Evolutionary conservation across 2,888 invertebrate species (phyloP).

Genomic region (Tiliacea aurago): DNA sequence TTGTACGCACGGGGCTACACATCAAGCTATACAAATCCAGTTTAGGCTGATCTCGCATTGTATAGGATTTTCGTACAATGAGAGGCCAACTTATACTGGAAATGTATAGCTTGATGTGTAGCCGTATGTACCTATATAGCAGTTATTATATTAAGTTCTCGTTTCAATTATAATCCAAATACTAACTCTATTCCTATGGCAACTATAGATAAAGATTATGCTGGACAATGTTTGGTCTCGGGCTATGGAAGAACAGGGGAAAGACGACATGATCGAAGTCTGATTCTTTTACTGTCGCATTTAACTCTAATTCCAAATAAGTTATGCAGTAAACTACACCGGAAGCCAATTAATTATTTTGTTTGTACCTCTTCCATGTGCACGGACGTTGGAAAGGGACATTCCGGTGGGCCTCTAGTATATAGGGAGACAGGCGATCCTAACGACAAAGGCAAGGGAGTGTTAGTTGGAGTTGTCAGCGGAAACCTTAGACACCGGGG

Average conservation of each 20-base stretch:
- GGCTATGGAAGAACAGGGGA: conserved; percentile 74
- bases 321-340: conserved; percentile 66
- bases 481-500: conserved; percentile 39
- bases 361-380: conserved; percentile 72
- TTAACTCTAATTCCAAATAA: conserved; percentile 18
- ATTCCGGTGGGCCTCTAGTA: conserved; percentile 83
- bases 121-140: too few relatives aligned
- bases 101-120: too few relatives aligned
- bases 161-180: conserved; percentile 67
- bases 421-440: conserved; percentile 73
- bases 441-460: conserved; percentile 66
- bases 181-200: conserved; percentile 73
- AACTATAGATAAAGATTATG: conserved; percentile 66
- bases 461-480: conserved; percentile 73
- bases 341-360: conserved; percentile 70
- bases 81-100: too few relatives aligned
- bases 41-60: too few relatives aligned
- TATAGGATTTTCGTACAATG: too few relatives aligned
- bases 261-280: rapidly evolving
- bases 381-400: conserved; percentile 76
- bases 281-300: conserved; percentile 15
- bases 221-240: conserved; percentile 75
- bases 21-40: too few relatives aligned
- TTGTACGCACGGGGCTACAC: too few relatives aligned
- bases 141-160: conserved; percentile 29